These are phyloP conservation scores for Lypha dubia DNA, from an alignment of 2,888 invertebrate species.

Conservation along the genomic window DNA sequence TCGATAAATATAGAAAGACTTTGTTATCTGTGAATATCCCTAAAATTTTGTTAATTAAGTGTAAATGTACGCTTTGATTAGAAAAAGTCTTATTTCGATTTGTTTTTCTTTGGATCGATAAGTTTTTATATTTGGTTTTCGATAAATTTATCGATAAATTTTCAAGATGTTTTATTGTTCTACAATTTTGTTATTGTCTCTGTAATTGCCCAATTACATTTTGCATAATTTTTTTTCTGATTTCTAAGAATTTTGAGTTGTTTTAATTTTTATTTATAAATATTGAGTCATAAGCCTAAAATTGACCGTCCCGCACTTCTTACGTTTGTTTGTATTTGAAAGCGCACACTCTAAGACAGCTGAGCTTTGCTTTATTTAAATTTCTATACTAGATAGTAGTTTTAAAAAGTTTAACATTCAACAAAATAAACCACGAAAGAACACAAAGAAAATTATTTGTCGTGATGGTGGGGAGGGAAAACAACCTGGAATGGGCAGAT, in stretches of 20 bases:
- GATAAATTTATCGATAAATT: too few relatives aligned
- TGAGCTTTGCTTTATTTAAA: slow-evolving; percentile 63
- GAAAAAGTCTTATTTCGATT: too few relatives aligned
- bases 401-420: neutral
- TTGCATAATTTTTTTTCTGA: neutral
- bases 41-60: too few relatives aligned
- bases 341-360: slow-evolving; percentile 63
- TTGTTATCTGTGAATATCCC: too few relatives aligned
- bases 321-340: slow-evolving; percentile 27
- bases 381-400: slow-evolving; percentile 23
- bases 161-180: too few relatives aligned
- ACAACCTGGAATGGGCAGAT: slow-evolving; percentile 32
- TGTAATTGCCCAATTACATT: too few relatives aligned
- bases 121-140: too few relatives aligned
- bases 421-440: slow-evolving; percentile 26
- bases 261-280: neutral
- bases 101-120: too few relatives aligned
- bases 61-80: too few relatives aligned
- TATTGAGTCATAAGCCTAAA: neutral
- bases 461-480: neutral
- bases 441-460: slow-evolving; percentile 34
- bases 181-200: too few relatives aligned
- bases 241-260: neutral
- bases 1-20: too few relatives aligned
- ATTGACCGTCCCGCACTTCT: neutral